phyloP scores from a whole-genome alignment of 35 echinoderm and acorn worm genomes.

The Patiria miniata region DNA sequence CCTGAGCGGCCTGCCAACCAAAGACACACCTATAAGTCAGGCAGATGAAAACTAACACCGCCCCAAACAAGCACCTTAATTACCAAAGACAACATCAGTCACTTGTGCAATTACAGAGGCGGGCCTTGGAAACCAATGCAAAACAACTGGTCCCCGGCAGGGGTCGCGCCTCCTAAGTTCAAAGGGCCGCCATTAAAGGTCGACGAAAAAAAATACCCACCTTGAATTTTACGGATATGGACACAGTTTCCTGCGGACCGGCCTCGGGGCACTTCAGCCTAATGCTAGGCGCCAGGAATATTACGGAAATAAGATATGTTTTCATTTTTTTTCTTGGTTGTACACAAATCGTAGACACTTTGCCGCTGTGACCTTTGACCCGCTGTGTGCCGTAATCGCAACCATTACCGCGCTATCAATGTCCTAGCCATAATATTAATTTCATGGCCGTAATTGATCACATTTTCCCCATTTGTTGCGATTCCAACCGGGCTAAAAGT shows the following conservation, averaged over 20 bases:
- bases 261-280: background rate
- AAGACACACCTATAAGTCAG: too few relatives aligned
- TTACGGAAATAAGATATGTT: too few relatives aligned
- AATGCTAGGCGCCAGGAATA: background rate
- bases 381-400: background rate
- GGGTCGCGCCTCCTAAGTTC: background rate
- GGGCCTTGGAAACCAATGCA: background rate
- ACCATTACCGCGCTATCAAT: background rate
- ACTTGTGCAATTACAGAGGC: background rate
- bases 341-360: too few relatives aligned
- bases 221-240: conserved; percentile 17
- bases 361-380: background rate
- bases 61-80: conserved; percentile 11
- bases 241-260: background rate
- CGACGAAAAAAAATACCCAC: background rate
- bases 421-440: conserved; percentile 24
- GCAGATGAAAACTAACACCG: background rate
- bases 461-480: too few relatives aligned
- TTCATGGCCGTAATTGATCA: background rate
- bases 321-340: too few relatives aligned
- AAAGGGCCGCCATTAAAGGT: background rate
- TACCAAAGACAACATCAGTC: background rate
- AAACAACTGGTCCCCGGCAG: conserved; percentile 20
- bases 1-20: too few relatives aligned
- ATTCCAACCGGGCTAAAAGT: too few relatives aligned